phyloP scores from a whole-genome alignment of 2,888 invertebrate species.

The Nomada flava region DNA sequence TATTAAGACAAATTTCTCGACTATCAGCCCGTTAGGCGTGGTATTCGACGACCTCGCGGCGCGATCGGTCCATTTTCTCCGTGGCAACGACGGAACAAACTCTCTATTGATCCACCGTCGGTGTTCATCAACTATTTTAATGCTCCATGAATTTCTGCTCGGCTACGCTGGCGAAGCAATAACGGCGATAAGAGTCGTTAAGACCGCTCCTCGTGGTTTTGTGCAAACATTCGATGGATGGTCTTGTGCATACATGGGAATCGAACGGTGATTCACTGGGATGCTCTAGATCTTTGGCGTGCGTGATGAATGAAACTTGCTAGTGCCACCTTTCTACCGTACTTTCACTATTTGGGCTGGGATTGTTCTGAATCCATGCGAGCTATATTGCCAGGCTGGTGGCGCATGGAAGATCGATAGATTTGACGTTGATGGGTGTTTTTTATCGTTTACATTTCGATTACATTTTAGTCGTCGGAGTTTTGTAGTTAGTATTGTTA shows the following conservation, averaged over 20 bases:
- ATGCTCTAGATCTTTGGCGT: slow-evolving; percentile 14
- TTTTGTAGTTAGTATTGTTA: too few relatives aligned
- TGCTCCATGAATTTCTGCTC: slow-evolving; percentile 52
- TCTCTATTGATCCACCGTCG: slow-evolving; percentile 41
- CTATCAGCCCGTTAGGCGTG: slow-evolving; percentile 30
- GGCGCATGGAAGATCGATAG: too few relatives aligned
- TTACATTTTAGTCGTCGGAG: too few relatives aligned
- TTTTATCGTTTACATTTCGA: too few relatives aligned
- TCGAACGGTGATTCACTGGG: neutral
- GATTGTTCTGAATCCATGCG: too few relatives aligned
- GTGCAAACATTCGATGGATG: neutral
- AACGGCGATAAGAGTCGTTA: slow-evolving; percentile 1
- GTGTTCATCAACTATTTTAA: slow-evolving; percentile 46
- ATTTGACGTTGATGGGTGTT: too few relatives aligned
- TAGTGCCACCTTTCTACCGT: neutral
- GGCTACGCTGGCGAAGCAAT: slow-evolving; percentile 57
- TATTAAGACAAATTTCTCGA: slow-evolving; percentile 66
- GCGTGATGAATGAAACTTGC: neutral
- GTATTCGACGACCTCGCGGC: neutral
- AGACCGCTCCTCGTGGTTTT: neutral
- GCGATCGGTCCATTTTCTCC: slow-evolving; percentile 40
- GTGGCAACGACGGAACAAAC: slow-evolving; percentile 26
- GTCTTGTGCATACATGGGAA: neutral
- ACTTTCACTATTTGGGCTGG: too few relatives aligned
- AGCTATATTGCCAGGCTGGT: too few relatives aligned